Conservation (phyloP, 2,113 vertebrate genomes). For the Electrona antarctica region DNA sequence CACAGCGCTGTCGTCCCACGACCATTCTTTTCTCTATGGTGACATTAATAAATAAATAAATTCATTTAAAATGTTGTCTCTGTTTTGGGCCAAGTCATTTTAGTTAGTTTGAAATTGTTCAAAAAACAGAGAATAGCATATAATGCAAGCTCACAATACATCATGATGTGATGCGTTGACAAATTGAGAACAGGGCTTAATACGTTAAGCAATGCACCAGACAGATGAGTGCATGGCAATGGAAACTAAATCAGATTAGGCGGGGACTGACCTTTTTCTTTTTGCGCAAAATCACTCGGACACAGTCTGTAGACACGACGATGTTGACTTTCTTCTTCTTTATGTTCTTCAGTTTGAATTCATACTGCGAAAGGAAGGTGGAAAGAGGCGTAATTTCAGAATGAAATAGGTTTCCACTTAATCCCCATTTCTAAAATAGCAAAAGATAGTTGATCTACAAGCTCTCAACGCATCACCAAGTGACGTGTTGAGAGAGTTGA, state of each 20-base stretch:
- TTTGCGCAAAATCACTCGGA: constrained; percentile 92
- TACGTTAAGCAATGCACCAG: no score
- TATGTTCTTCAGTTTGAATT: constrained; percentile 98
- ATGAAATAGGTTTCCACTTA: no score
- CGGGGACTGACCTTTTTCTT: constrained; percentile 88
- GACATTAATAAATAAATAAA: constrained; percentile 6
- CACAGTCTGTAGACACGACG: constrained; percentile 87
- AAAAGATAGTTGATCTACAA: no score
- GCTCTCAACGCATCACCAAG: no score
- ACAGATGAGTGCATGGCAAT: neutral
- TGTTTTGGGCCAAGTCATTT: no score
- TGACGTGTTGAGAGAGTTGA: no score
- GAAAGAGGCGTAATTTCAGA: neutral
- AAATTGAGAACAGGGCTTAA: no score
- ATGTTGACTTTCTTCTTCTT: constrained; percentile 99
- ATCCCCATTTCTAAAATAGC: no score
- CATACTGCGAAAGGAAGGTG: constrained; percentile 81
- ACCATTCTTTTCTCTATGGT: constrained; percentile 90
- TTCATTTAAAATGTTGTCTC: no score
- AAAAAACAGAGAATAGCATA: neutral
- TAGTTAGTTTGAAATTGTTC: no score
- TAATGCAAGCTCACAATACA: neutral
- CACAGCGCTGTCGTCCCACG: constrained; percentile 90
- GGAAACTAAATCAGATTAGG: neutral
- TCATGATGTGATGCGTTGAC: neutral